Evolutionary conservation across 2,797 vertebrate genomes (phyloP), one percentile per base, ranked within the genome.

Genomic region (Tarsius wallacei): DNA sequence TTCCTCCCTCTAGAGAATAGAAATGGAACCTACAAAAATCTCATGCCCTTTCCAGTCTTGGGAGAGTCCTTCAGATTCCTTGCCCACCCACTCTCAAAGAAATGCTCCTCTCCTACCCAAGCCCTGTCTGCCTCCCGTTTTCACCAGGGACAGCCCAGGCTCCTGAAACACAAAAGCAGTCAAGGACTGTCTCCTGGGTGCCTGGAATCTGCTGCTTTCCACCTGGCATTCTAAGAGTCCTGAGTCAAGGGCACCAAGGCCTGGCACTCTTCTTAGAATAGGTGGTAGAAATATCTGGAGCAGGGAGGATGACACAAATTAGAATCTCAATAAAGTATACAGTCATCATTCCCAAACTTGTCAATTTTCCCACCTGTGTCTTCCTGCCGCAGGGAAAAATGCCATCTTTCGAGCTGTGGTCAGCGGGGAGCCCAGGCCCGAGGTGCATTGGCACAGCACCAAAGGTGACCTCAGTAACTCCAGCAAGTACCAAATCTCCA

Each of bases 401-500:
- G 99, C 99, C 15, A 53, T 99, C 97, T 99, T 99, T 95, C 99
- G 98, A 97, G 99, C 98, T 4, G 83, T 99, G 90, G 99, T 99
- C 73, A 99, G 86, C 6, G 99, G 99, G 16, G 98, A 99, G 22
- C 99, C 99, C 19, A 97, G 90, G 76, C 99, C 99, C 7, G 94
- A 99, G 0, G 99, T 99, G 77, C 98, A 96, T 42, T 99, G 99
- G 99, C 98, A 97, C 2, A 98, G 99, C 93, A 55, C 64, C 7
- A 98, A 82, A 87, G 99, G 98, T 33, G 88, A 63, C 24, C 94
- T 99, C 86, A 94, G 98, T 74, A 98, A 99, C 87, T 98, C 98
- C 80, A 96, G 97, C 61, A 99, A 98, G 98, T 99, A 99, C 64
- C 95, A 98, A 93, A 98, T 61, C 24, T 99, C 96, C 95, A 99